Conservation (phyloP, 2,888 invertebrate genomes). For the Diaphora mendica region DNA sequence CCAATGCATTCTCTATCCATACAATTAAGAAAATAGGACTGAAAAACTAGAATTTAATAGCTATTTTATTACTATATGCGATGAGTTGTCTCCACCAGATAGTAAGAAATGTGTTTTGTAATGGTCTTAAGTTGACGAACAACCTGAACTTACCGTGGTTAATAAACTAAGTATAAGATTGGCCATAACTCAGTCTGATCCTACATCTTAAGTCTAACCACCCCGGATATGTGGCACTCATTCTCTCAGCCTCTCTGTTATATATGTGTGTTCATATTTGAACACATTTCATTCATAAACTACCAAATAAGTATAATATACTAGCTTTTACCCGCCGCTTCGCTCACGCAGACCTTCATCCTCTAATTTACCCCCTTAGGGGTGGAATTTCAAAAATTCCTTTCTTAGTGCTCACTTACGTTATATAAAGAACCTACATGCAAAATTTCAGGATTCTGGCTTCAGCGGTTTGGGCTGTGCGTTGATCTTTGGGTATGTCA, state of each 20-base stretch:
- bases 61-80: not conserved
- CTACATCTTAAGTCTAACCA: slow-evolving; percentile 78
- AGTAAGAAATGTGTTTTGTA: slow-evolving; percentile 4
- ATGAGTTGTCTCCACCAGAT: not conserved
- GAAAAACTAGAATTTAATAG: not conserved
- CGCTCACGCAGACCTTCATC: no score
- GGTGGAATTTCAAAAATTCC: no score
- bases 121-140: slow-evolving; percentile 22
- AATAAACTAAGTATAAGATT: slow-evolving; percentile 66
- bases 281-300: not conserved
- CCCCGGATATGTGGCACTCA: slow-evolving; percentile 70
- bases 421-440: no score
- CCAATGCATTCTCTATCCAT: not conserved
- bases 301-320: no score
- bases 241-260: slow-evolving; percentile 63
- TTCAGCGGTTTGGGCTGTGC: no score
- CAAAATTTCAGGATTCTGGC: no score
- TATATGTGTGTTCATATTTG: slow-evolving; percentile 63
- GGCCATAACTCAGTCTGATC: slow-evolving; percentile 80
- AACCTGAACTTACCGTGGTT: slow-evolving; percentile 58
- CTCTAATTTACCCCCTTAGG: no score
- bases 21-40: not conserved
- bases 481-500: no score
- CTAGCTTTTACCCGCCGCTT: no score
- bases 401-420: no score